Percentiles rank a stretch among this genome's conserved stretches.
Evolutionary conservation across 2,113 vertebrate species (phyloP).

Genomic region (Lichenostomus cassidix): DNA sequence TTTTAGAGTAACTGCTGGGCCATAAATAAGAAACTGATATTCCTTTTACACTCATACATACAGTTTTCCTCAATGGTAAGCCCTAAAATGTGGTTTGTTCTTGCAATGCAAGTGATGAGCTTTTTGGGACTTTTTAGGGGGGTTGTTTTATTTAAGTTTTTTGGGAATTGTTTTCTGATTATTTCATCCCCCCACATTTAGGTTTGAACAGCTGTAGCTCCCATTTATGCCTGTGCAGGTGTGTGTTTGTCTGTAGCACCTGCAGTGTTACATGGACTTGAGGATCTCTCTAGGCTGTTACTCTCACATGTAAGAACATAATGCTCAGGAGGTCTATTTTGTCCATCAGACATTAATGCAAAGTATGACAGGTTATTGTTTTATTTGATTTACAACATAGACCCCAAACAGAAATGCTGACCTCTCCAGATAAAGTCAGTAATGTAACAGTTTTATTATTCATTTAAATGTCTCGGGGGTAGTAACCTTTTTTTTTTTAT

Average conservation of each 20-base stretch:
- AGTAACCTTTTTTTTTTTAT: background rate
- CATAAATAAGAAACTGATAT: background rate
- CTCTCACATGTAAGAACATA: background rate
- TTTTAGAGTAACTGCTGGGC: background rate
- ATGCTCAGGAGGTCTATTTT: background rate
- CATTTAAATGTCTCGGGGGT: background rate
- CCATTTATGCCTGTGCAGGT: background rate
- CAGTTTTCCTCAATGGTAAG: background rate
- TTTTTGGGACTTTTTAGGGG: background rate
- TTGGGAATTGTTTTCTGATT: background rate
- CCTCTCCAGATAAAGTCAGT: background rate
- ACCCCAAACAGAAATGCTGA: background rate
- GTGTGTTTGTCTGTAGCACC: background rate
- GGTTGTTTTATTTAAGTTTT: background rate
- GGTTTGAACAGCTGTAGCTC: background rate
- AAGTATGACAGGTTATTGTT: background rate
- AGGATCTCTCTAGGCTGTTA: background rate
- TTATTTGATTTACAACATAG: background rate
- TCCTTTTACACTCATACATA: background rate
- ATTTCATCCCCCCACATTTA: background rate
- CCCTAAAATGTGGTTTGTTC: background rate
- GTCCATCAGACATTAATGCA: background rate
- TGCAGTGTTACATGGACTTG: background rate
- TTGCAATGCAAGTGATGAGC: background rate
- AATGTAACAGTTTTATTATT: conserved; percentile 4